phyloP scores from a whole-genome alignment of 2,797 vertebrate genomes.

The Enteromius thamalakanensis region DNA sequence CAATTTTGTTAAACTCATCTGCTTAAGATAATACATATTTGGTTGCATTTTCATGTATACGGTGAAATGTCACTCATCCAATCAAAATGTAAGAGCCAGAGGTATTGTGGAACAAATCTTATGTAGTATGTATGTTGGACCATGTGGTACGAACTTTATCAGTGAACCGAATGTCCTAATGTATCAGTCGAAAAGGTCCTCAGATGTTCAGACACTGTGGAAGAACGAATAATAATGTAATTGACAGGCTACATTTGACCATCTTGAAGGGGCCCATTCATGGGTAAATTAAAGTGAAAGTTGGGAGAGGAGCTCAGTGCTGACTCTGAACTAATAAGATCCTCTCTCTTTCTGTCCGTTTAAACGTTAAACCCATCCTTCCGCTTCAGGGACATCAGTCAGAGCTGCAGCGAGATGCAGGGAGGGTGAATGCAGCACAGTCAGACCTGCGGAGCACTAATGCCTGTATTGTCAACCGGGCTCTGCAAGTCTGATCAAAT shows the following conservation, averaged over 20 bases:
- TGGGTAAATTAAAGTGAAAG: slow-evolving; percentile 44
- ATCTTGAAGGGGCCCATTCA: slow-evolving; percentile 37
- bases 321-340: slow-evolving; percentile 48
- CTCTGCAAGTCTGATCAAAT: slow-evolving; percentile 72
- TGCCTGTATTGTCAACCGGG: slow-evolving; percentile 75
- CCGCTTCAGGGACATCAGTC: slow-evolving; percentile 81
- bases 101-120: not conserved
- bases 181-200: slow-evolving; percentile 2
- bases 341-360: slow-evolving; percentile 42
- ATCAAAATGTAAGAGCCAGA: not conserved
- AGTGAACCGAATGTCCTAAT: not conserved
- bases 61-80: not conserved
- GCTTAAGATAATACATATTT: not conserved
- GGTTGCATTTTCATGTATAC: not conserved
- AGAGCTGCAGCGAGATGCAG: slow-evolving; percentile 70
- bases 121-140: not conserved
- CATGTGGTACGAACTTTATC: not conserved
- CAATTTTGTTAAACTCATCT: not conserved
- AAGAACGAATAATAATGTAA: slow-evolving; percentile 34
- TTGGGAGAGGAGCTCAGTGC: slow-evolving; percentile 35
- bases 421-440: slow-evolving; percentile 75
- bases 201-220: slow-evolving; percentile 9
- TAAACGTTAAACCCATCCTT: slow-evolving; percentile 65
- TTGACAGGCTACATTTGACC: slow-evolving; percentile 29
- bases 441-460: slow-evolving; percentile 74